phyloP scores from a whole-genome alignment of 1,140 invertebrate genomes.

The Zaprionus tsacasi region DNA sequence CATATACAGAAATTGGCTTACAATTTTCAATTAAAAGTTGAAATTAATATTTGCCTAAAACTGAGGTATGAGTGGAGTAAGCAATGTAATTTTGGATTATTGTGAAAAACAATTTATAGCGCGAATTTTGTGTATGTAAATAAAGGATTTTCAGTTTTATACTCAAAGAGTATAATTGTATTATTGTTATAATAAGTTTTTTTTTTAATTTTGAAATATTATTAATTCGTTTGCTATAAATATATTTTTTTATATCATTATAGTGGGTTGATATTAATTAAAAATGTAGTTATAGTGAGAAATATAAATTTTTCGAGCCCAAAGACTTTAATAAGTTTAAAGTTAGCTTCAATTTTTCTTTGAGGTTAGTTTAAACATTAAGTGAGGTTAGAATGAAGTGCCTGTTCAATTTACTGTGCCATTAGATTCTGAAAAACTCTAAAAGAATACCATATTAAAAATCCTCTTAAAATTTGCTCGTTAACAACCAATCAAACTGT shows the following conservation, averaged over 20 bases:
- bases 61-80: not conserved
- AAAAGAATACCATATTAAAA: not conserved
- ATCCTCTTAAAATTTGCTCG: not conserved
- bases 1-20: slow-evolving; percentile 29
- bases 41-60: slow-evolving; percentile 23
- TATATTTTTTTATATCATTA: too few species aligned
- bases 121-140: not conserved
- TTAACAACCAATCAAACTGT: not conserved
- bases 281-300: too few species aligned
- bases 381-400: not conserved
- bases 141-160: not conserved
- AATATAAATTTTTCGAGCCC: too few species aligned
- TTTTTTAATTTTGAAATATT: too few species aligned
- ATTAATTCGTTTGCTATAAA: not conserved
- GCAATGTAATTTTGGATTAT: not conserved
- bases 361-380: not conserved
- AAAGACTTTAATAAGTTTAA: too few species aligned
- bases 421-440: not conserved
- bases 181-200: too few species aligned
- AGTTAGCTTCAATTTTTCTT: too few species aligned
- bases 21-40: slow-evolving; percentile 60
- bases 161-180: too few species aligned
- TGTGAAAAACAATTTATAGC: not conserved
- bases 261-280: too few species aligned
- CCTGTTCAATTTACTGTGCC: not conserved